phyloP scores from a whole-genome alignment of 1,140 invertebrate species.

The Pogonomyrmex barbatus region DNA sequence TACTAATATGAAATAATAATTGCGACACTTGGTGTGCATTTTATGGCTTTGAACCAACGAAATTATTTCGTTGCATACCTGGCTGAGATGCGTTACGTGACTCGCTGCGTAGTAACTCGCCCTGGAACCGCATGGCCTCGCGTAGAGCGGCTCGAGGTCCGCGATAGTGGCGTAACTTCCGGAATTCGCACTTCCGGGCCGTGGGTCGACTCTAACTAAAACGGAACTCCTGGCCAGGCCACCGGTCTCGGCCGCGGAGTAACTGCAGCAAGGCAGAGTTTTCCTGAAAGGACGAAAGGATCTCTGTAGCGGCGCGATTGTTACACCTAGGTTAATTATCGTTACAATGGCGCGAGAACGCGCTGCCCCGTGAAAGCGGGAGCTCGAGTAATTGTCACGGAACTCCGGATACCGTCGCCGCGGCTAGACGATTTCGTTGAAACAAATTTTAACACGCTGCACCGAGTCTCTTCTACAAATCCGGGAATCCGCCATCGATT shows the following conservation, averaged over 20 bases:
- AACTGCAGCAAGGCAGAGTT: conserved; percentile 85
- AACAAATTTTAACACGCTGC: conserved; percentile 37
- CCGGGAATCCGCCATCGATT: background rate
- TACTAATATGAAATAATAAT: background rate
- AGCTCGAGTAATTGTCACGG: conserved; percentile 26
- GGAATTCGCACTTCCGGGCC: conserved; percentile 90
- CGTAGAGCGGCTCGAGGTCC: conserved; percentile 88
- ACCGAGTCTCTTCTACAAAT: conserved; percentile 10
- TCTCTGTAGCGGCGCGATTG: conserved; percentile 60
- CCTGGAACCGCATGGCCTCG: conserved; percentile 86
- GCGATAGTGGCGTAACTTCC: conserved; percentile 93
- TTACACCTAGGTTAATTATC: conserved; percentile 71
- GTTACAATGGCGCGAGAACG: conserved; percentile 56
- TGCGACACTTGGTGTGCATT: conserved; percentile 6
- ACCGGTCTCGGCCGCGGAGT: conserved; percentile 84
- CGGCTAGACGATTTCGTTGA: background rate
- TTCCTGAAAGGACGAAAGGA: conserved; percentile 79
- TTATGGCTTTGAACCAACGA: background rate
- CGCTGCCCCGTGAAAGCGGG: conserved; percentile 10
- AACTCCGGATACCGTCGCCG: background rate
- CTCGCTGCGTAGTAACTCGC: conserved; percentile 89
- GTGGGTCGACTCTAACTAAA: conserved; percentile 89
- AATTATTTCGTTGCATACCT: conserved; percentile 83
- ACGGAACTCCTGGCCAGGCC: conserved; percentile 87
- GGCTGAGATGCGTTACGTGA: conserved; percentile 86